Base-by-base conservation (phyloP, 2,113 vertebrate genomes). In the Coreoperca whiteheadi region DNA sequence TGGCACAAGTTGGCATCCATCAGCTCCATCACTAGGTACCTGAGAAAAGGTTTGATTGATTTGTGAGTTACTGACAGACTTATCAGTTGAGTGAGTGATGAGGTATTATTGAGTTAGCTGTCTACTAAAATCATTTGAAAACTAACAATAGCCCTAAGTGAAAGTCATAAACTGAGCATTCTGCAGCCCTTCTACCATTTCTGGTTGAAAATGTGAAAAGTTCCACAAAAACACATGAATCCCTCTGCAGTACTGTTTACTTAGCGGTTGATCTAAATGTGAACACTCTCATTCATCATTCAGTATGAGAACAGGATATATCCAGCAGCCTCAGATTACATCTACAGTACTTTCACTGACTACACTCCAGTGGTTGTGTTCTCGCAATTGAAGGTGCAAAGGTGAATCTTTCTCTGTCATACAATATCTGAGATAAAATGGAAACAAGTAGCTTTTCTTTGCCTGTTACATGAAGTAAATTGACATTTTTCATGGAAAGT, bases 1-100 rank as follows among this genome's bases (percentile, higher is more conserved):
- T 99, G 98, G 91, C 98, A 99, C 86, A 99, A 95, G 92, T 99
- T 99, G 92, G 98, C 98, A 91, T 99, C 98, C 98, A 99, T 99
- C 93, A 99, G 88, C 91, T 99, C 98, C 98, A 99, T 99, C 88
- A 99, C 98, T 89, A 99, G 94, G 85, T 99, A 99, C 85, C 98
- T 99, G 74, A 23, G 16, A 79, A 48, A 60, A 4, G 46, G 1
- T 15, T 48, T 8, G 1, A 41, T 39, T 16, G 1, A 53, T 78
- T 12, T 2, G 16, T 30, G n/a, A 67, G 39, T 10, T 32, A 3
- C n/a, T 50, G 2, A 28, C 50, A 23, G 57, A 60, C 0, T 15
- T 25, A 12, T 50, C 14, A 9, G 37, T 7, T 37, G 46, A 54
- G 51, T 32, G 60, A 34, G 16, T 46, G 8, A 28, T 16, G 14